Evolutionary conservation across 1,140 invertebrate species (phyloP), one percentile per base, ranked within the genome.

Genomic region (Epicauta chinensis): DNA sequence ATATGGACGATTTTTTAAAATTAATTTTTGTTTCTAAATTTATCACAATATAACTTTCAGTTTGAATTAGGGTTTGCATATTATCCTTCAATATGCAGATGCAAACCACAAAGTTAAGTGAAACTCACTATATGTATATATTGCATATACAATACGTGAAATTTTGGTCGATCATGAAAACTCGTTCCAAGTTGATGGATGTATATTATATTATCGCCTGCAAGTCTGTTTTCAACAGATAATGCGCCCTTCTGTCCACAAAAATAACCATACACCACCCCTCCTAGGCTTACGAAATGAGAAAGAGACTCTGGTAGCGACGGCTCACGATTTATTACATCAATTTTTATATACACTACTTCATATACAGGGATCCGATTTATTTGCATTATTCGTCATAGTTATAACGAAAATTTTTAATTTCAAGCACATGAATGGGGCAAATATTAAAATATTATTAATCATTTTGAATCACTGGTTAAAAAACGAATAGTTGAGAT

Each of bases 251-350:
- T 37, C 45, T 47, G 45, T 47, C 34, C 45, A 38, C 45, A 47
- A 47, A 47, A 47, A 47, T 51, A 42, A 51, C 38, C 30, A 42
- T 41, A 31, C 23, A 23, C 23, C 23, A 23, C 38, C 48, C 48
- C 48, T 51, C 48, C 41, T 51, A 41, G 38, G 48, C 53, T 55
- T 55, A 55, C 34, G 53, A 50, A 55, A 55, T 55, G 45, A 55
- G 53, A 23, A 23, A 23, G 23, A 55, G 53, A 29, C n/a, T 55
- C 53, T 55, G 53, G 46, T 35, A 13, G 35, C 39, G 53, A 55
- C 53, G 43, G 35, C 15, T 41, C 36, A 44, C 45, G 51, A 53
- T 53, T 53, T 53, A 53, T 53, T 53, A 42, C 46, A 42, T 53
- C 43, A 53, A 53, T 53, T 53, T 53, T 53, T 46, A 47, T 53